Evolutionary conservation across 2,888 invertebrate genomes (phyloP), one percentile per base, ranked within the genome.

Genomic region (Phortica okadai): DNA sequence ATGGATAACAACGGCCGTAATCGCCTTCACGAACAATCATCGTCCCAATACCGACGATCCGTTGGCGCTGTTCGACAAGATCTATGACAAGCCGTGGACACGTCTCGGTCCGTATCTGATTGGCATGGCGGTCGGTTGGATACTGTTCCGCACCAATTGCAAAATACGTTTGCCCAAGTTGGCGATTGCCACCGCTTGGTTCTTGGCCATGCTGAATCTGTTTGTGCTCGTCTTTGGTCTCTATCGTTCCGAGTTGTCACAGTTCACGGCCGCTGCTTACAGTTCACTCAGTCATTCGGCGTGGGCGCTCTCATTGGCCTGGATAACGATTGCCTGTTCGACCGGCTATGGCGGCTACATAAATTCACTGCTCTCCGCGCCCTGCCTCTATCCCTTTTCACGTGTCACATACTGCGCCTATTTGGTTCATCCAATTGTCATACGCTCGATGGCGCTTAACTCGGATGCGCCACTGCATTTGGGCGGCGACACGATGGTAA

Each of bases 1-100:
- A 0, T 95, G 96, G 93, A 89, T 94, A 77, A 96, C 96, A 0
- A 97, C 97, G 0, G 96, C 95, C 45, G 94, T 95, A 88, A 95
- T 97, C 59, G 96, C 97, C 0, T 95, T 94, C 90, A 94, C 93
- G 82, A 95, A 95, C 90, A 95, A 96, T 83, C 96, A 96, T 91
- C 94, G 95, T 89, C 96, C 96, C 7, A 93, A 93, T 91, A 94
- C 94, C 16, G 96, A 96, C 85, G 97, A 97, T 89, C 96, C 96
- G 0, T 92, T 97, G 89, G 96, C 96, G 0, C 93, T 96, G 73
- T 97, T 97, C 90, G 97, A 97, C 91, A 96, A 96, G 92, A 95
- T 97, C 83, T 97, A 97, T 90, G 97, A 97, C 91, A 97, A 97
- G 91, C 97, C 97, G 1, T 97, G 97, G 96, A 97, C 97, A 0